Conservation (phyloP, 1,140 invertebrate genomes). For the Listronotus bonariensis region DNA sequence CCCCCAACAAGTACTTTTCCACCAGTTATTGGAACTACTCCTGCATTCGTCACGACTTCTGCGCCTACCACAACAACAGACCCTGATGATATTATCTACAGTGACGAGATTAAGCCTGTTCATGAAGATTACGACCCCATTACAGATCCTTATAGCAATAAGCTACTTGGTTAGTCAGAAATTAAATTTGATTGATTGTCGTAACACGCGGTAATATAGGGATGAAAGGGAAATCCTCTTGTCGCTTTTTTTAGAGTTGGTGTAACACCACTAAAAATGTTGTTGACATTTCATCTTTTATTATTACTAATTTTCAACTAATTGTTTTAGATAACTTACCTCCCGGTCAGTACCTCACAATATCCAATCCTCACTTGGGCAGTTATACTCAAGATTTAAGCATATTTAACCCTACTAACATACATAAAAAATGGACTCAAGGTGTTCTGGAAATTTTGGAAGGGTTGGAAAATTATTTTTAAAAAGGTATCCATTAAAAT, state of each 20-base stretch:
- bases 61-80: slow-evolving; percentile 22
- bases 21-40: not conserved
- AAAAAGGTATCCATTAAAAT: not conserved
- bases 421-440: slow-evolving; percentile 27
- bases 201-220: not conserved
- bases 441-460: slow-evolving; percentile 22
- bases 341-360: slow-evolving; percentile 32
- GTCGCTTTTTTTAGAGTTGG: not conserved
- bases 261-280: too few species aligned
- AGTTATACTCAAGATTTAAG: slow-evolving; percentile 26
- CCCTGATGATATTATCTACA: slow-evolving; percentile 36
- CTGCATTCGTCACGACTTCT: not conserved
- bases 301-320: not conserved
- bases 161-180: slow-evolving; percentile 28
- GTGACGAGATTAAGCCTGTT: slow-evolving; percentile 37
- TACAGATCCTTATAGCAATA: slow-evolving; percentile 33
- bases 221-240: not conserved
- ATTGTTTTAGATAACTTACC: slow-evolving; percentile 23
- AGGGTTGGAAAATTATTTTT: slow-evolving; percentile 9
- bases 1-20: not conserved
- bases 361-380: slow-evolving; percentile 34
- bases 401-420: slow-evolving; percentile 33
- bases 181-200: not conserved
- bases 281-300: too few species aligned
- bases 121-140: slow-evolving; percentile 39